A percentile compares a stretch with the other conserved stretches of the same genome.
Conservation (phyloP, 2,888 invertebrate genomes). For the Galeruca laticollis region DNA sequence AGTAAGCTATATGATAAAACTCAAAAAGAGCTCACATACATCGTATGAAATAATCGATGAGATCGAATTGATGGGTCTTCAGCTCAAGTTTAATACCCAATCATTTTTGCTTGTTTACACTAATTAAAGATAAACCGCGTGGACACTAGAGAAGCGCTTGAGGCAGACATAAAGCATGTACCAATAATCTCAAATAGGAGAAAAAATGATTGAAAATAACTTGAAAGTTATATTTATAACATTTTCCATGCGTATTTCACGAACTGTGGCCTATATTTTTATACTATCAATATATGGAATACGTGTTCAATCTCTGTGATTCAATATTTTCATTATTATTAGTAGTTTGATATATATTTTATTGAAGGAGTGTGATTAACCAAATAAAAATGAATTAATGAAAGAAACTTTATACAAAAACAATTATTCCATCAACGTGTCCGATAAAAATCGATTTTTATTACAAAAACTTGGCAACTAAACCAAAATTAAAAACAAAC, state of each 20-base stretch:
- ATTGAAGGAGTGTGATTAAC: not conserved
- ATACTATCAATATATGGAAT: not conserved
- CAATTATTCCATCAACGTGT: not conserved
- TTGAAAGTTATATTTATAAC: too few species aligned
- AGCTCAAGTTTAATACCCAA: too few species aligned
- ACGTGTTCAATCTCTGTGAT: not conserved
- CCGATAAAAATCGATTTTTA: constrained; percentile 8
- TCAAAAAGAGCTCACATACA: too few species aligned
- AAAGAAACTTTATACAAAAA: not conserved
- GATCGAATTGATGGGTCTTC: too few species aligned
- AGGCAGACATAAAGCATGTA: too few species aligned
- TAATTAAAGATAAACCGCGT: too few species aligned
- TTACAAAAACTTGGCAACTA: constrained; percentile 18
- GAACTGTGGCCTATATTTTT: not conserved
- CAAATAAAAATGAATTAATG: not conserved
- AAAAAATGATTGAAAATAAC: too few species aligned
- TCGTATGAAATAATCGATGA: too few species aligned
- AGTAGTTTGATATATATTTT: not conserved
- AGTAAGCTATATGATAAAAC: too few species aligned
- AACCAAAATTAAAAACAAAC: constrained; percentile 23
- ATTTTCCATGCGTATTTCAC: not conserved
- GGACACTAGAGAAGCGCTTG: too few species aligned
- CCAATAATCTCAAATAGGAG: too few species aligned
- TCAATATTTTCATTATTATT: not conserved
- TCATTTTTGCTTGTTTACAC: too few species aligned